Evolutionary conservation across 2,113 vertebrate genomes (phyloP), one percentile per base, ranked within the genome.

Genomic region (Salvelinus alpinus): DNA sequence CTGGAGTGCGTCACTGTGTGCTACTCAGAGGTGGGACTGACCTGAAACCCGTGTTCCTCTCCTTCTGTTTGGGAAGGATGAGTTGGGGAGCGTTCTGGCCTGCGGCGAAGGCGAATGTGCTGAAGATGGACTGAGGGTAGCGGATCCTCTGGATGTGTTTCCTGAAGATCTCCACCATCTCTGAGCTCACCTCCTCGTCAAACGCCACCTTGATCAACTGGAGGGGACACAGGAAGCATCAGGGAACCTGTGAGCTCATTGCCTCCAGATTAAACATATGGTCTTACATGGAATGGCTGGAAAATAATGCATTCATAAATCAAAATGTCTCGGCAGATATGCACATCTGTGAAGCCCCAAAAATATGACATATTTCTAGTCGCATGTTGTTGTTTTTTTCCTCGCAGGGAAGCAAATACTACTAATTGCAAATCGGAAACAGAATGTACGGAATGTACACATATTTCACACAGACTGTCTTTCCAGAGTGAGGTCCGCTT

Each of bases 151-250:
- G 96, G 59, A 99, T 83, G 71, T 99, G 97, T 34, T 98, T 99
- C 90, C 95, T 96, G 91, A 99, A 99, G 90, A 97, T 95, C 89
- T 99, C 98, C 79, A 99, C 97, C 89, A 94, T 95, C 91, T 99
- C 98, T 0, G 96, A 95, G 81, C 94, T 96, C 65, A 99, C 98
- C 92, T 99, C 98, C 87, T 98, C 98, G 84, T 99, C 98, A 91
- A 99, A 99, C 7, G 96, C 97, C 83, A 99, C 96, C 90, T 97
- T 99, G 90, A 99, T 96, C 84, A 99, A 82, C 98, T 99, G 85
- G 12, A 82, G 73, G 78, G 73, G 75, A 14, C 13, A 34, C 14
- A 38, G 31, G 31, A 44, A 0, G 9, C 51, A 54, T 68, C 13
- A 68, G 66, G 66, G 11, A 13, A 29, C 9, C 8, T 16, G 38